Evolutionary conservation across 2,797 vertebrate species (phyloP), one percentile per base, ranked within the genome.

Genomic region (Taeniopygia guttata): DNA sequence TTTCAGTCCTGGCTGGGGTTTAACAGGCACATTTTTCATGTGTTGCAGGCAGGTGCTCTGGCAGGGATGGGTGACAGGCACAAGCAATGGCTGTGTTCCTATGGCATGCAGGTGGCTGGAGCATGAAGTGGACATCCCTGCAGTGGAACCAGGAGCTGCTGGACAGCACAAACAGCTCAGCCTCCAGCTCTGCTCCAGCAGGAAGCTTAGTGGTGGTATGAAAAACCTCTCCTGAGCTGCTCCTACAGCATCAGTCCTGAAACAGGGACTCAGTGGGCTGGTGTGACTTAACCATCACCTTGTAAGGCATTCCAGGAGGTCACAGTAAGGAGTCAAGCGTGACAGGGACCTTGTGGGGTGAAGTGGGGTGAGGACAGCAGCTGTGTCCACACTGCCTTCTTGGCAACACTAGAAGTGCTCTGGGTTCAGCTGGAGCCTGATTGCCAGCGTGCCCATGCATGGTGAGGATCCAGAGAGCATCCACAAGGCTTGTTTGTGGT

Each of bases 191-290:
- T 11, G 25, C 51, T 80, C 60, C 60, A 43, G 20, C 5, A 29
- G 64, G 43, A 66, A 62, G 51, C 27, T 55, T 5, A 1, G 36
- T 58, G 43, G 43, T 70, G 8, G 8, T 19, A 9, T 26, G 45
- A 45, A 59, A 76, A 90, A 30, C 27, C 30, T 82, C 42, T 85
- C 11, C 10, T 20, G 42, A 52, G 0, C 67, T 18, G 12, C 15
- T 84, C 9, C 51, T 26, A n/a, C 20, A 59, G 36, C 20, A 10
- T 81, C 6, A 4, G n/a, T 82, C 52, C 72, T 49, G 38, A 67
- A 75, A 56, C 1, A 5, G 40, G 14, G 2, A 48, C 30, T 60
- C 30, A 32, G 38, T 0, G 0, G 15, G n/a, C 51, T 69, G 36
- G n/a, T 3, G 3, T 64, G 59, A 29, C 40, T 86, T 88, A 74